These are phyloP conservation scores for Gastrophryne carolinensis DNA, from an alignment of 2,797 vertebrate genomes.

Conservation along the genomic window DNA sequence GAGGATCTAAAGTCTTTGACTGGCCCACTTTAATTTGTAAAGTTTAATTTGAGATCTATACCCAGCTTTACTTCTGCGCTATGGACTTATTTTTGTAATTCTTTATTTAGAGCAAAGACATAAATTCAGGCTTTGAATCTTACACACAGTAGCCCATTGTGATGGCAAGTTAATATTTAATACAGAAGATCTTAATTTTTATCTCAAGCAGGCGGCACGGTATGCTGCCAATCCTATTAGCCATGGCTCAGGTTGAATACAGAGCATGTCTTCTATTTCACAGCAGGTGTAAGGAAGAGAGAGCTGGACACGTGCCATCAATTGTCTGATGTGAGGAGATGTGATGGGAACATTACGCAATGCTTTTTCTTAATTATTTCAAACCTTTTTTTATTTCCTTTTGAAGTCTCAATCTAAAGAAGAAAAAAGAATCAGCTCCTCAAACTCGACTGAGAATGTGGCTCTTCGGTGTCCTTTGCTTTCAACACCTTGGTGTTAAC, in stretches of 20 bases:
- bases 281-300: conserved; percentile 15
- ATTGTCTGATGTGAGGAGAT: conserved; percentile 6
- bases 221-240: conserved; percentile 8
- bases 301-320: background rate
- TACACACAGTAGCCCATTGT: background rate
- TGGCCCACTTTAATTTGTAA: too few relatives aligned
- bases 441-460: background rate
- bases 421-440: background rate
- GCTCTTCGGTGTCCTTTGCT: conserved; percentile 4
- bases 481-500: conserved; percentile 26
- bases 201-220: background rate
- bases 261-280: conserved; percentile 5
- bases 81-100: too few relatives aligned
- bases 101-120: too few relatives aligned
- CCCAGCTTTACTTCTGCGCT: too few relatives aligned
- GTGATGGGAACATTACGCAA: conserved; percentile 14
- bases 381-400: background rate
- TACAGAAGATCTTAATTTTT: background rate
- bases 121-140: too few relatives aligned
- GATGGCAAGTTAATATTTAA: conserved; percentile 4
- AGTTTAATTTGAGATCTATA: too few relatives aligned
- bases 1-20: too few relatives aligned
- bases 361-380: conserved; percentile 26
- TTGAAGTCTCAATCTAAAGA: background rate
- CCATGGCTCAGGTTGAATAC: background rate